Evolutionary conservation across 2,888 invertebrate species (phyloP), one percentile per base, ranked within the genome.

Genomic region (Aleiodes testaceus): DNA sequence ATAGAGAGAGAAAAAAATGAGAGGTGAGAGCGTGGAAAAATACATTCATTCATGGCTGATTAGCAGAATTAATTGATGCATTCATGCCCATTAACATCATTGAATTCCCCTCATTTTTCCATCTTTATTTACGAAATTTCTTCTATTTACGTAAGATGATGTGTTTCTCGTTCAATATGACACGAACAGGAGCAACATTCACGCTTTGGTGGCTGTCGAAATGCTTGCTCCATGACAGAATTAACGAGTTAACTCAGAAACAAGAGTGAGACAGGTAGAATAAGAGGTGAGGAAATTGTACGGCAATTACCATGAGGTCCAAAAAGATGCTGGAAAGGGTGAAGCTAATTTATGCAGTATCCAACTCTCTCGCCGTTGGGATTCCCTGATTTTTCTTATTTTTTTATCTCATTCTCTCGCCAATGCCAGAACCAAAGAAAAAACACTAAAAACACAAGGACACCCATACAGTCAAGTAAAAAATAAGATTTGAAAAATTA

Each of bases 141-240:
- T 12, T 12, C 26, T 50, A 42, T 9, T 30, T 26, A 20, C 11
- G 44, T 59, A 16, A 16, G 59, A 14, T 67, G 47, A 45, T 67
- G 59, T 45, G 44, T 14, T 67, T 59, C 53, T 26, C 44, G 45
- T 67, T 67, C 44, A 59, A 14, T 55, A 20, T 45, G 53, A 59
- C 67, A 59, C 59, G 59, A 42, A 67, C 67, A 55, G 67, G 26
- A 45, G 59, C 67, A 44, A 44, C 67, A 67, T 44, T 63, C 47
- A 42, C 59, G 45, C 45, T 26, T 45, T 22, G 45, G 45, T 67
- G 47, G 47, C 30, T 67, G 67, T 67, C 55, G 67, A 59, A 67
- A 67, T 45, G 55, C 20, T 14, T 55, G 59, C 67, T 20, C 67
- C 45, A 45, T 44, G 67, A 59, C 59, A 67, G 67, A 67, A 45